phyloP scores from a whole-genome alignment of 2,113 vertebrate species.

The Daboia siamensis region DNA sequence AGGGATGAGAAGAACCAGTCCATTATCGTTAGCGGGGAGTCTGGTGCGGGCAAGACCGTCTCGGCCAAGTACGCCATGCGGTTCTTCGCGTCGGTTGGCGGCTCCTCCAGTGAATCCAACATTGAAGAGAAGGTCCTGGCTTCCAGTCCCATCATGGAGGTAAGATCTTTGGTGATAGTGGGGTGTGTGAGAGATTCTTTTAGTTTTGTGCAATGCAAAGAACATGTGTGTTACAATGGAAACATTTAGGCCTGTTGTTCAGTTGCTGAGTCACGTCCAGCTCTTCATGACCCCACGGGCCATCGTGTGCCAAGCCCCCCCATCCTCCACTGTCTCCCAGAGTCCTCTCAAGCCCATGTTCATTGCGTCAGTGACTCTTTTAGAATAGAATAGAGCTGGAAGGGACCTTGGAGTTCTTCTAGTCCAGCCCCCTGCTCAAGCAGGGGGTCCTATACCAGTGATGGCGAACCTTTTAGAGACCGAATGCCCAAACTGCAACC shows the following conservation, averaged over 20 bases:
- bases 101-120: conserved; percentile 83
- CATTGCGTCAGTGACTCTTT: neutral
- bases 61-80: conserved; percentile 96
- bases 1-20: conserved; percentile 98
- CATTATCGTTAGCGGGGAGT: conserved; percentile 95
- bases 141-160: conserved; percentile 96
- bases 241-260: neutral
- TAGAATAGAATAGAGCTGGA: too few relatives aligned
- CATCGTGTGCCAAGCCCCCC: too few relatives aligned
- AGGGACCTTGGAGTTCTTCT: too few relatives aligned
- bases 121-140: conserved; percentile 93
- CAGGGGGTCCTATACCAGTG: too few relatives aligned
- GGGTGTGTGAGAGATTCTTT: rapidly evolving
- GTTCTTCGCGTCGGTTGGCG: conserved; percentile 88
- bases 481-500: too few relatives aligned
- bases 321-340: neutral
- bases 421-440: too few relatives aligned
- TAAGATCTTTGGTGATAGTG: conserved; percentile 50
- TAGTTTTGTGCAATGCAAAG: rapidly evolving
- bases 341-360: neutral
- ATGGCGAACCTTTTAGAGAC: too few relatives aligned
- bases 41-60: conserved; percentile 92
- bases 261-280: neutral
- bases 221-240: neutral
- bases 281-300: neutral